These are phyloP conservation scores for Cebus imitator DNA, from an alignment of 2,113 vertebrate species.

Conservation along the genomic window DNA sequence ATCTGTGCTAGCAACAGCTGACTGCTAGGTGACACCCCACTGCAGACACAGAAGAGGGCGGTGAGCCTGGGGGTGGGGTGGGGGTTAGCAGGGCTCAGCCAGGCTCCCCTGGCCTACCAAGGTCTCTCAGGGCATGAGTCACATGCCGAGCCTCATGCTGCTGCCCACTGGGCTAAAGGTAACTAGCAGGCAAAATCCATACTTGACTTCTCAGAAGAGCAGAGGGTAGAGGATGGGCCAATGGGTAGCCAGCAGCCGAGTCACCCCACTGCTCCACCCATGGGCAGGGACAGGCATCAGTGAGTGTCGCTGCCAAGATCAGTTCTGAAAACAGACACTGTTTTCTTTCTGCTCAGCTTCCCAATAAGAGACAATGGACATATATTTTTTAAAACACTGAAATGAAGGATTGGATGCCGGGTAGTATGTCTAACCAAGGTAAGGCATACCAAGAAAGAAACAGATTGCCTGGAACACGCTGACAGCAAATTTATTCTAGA, in stretches of 20 bases:
- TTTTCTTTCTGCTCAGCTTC: constrained; percentile 63
- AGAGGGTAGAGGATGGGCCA: constrained; percentile 82
- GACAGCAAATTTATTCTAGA: not conserved
- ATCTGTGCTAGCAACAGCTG: constrained; percentile 16
- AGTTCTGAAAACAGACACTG: constrained; percentile 72
- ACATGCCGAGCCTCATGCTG: constrained; percentile 77
- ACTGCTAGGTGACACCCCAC: constrained; percentile 71
- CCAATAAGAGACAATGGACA: constrained; percentile 54
- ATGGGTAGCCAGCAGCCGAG: constrained; percentile 80
- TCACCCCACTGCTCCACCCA: constrained; percentile 88
- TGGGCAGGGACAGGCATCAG: constrained; percentile 63
- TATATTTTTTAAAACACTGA: not conserved
- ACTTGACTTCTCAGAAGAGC: constrained; percentile 81
- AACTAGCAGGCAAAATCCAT: constrained; percentile 83
- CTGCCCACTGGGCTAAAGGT: constrained; percentile 90
- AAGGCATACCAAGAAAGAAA: constrained; percentile 1
- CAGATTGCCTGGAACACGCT: not conserved
- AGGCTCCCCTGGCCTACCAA: constrained; percentile 77
- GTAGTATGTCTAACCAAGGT: not conserved
- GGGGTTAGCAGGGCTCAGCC: constrained; percentile 66
- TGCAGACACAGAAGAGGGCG: constrained; percentile 56
- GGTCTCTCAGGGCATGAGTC: constrained; percentile 82
- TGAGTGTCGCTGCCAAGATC: constrained; percentile 40
- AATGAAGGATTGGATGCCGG: constrained; percentile 28
- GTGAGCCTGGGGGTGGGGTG: not conserved